phyloP scores from a whole-genome alignment of 1,140 invertebrate genomes.

The Listronotus bonariensis region DNA sequence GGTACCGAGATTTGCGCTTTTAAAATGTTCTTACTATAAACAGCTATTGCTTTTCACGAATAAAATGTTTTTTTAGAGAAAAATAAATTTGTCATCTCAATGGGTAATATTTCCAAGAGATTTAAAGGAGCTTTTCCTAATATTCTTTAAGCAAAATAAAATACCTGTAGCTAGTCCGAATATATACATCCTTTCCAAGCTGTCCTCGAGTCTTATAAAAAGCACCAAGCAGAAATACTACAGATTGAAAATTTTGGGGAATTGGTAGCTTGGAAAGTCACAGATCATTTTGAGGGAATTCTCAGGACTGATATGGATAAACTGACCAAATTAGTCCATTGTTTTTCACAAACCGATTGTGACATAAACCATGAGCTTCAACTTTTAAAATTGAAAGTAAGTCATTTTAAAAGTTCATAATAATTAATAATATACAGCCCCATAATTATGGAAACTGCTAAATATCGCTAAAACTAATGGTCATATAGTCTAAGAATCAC shows the following conservation, averaged over 20 bases:
- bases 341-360: constrained; percentile 63
- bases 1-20: too few species aligned
- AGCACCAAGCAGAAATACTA: constrained; percentile 46
- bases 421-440: too few species aligned
- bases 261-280: constrained; percentile 66
- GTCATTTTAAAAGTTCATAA: constrained; percentile 47
- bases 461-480: too few species aligned
- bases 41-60: too few species aligned
- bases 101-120: constrained; percentile 61
- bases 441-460: too few species aligned
- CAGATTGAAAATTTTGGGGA: constrained; percentile 71
- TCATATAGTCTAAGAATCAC: too few species aligned
- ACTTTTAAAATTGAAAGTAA: constrained; percentile 69
- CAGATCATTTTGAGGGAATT: constrained; percentile 64
- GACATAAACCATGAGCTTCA: constrained; percentile 68
- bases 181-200: constrained; percentile 61
- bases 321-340: constrained; percentile 63
- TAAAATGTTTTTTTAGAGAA: constrained; percentile 50
- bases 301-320: constrained; percentile 68
- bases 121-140: constrained; percentile 60
- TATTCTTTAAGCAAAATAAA: constrained; percentile 49
- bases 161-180: constrained; percentile 45
- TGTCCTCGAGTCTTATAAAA: constrained; percentile 51
- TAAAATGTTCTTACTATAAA: too few species aligned
- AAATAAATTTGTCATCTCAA: constrained; percentile 55